Base-by-base conservation (phyloP, 2,113 vertebrate genomes). In the Arothron firmamentum region DNA sequence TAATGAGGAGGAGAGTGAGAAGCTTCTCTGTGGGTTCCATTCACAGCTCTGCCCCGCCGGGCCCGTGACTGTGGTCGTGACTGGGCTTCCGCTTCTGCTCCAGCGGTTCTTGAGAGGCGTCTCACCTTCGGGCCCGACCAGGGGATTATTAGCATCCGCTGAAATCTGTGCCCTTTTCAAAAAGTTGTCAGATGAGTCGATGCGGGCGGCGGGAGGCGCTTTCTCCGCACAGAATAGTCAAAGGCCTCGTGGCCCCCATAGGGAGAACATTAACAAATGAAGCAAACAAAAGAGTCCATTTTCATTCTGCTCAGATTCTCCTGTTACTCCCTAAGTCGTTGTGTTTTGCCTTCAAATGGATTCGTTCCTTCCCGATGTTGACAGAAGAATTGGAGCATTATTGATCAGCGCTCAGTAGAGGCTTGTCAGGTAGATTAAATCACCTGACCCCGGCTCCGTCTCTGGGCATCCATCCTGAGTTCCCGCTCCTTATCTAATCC, bases 371-470 rank as follows among this genome's bases (percentile, higher is more conserved):
- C 69, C 71, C 59, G 56, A 72, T 65, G 69, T 66, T 74, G 78
- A 78, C 74, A 81, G 79, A 75, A 75, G 65, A 65, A 74, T 61
- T 16, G 70, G 48, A 67, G 71, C 49, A 20, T 70, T 89, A 86
- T 89, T 79, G 86, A 90, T 88, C 73, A 67, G 70, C 53, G 23
- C 73, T 75, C 70, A 48, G 70, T 60, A 59, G 74, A 67, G 75
- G 74, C 72, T 69, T 69, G 82, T 74, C 83, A 77, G 75, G 69
- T 81, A 85, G 75, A 90, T 87, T 85, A 82, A 82, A 89, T 87
- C 78, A 80, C 61, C 82, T 85, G 84, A 85, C 82, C 80, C 75
- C 52, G 25, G 23, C 46, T 65, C 57, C 62, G 59, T 69, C 72
- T 62, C 60, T 52, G 45, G 48, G 61, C 74, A 62, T 78, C 57